These are phyloP conservation scores for Puma concolor DNA, from an alignment of 2,113 vertebrate species.

Conservation along the genomic window DNA sequence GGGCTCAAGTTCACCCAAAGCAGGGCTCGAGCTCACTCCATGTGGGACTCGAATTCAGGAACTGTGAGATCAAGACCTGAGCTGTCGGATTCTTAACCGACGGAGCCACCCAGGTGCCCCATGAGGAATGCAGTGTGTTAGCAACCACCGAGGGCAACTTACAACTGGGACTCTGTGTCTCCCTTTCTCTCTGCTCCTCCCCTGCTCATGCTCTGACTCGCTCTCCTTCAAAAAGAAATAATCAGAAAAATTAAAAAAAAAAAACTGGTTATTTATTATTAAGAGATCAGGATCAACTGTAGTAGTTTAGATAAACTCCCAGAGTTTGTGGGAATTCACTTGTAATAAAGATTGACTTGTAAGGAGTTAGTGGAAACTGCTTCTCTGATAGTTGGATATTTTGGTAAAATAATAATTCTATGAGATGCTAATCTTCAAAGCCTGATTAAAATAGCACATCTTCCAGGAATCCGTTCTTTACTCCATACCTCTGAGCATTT, in stretches of 20 bases:
- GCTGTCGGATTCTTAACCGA: too few relatives aligned
- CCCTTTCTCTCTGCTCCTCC: too few relatives aligned
- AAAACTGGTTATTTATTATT: background rate
- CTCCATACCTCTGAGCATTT: background rate
- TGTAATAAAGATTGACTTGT: background rate
- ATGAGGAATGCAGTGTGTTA: background rate
- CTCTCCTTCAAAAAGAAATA: too few relatives aligned
- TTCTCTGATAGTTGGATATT: background rate
- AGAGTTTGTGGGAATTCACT: constrained; percentile 28
- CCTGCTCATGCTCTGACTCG: too few relatives aligned
- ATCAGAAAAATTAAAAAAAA: too few relatives aligned
- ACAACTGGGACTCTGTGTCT: background rate
- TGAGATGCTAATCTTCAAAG: constrained; percentile 1
- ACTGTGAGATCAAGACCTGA: too few relatives aligned
- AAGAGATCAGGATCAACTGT: background rate
- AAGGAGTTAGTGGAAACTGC: background rate
- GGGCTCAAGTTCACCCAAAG: too few relatives aligned
- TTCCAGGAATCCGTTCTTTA: constrained; percentile 23
- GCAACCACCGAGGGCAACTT: background rate
- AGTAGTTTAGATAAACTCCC: background rate
- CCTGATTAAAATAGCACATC: background rate
- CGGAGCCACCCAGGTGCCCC: too few relatives aligned
- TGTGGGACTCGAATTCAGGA: too few relatives aligned
- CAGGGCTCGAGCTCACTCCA: too few relatives aligned
- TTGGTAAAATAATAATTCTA: constrained; percentile 52